Evolutionary conservation across 2,113 vertebrate genomes (phyloP), one percentile per base, ranked within the genome.

Genomic region (Notothenia coriiceps): DNA sequence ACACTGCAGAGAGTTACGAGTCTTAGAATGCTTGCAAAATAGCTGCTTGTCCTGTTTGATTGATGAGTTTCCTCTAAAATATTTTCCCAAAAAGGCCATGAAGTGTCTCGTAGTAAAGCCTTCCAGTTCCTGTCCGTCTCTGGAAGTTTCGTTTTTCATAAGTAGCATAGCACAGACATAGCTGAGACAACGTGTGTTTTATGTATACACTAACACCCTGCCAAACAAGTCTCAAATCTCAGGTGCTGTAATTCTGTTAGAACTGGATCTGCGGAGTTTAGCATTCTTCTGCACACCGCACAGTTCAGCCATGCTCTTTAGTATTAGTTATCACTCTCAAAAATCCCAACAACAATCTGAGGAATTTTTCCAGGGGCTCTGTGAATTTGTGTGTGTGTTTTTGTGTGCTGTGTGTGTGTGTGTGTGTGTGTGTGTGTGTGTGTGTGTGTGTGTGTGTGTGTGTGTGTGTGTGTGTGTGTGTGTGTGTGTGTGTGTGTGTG

Each of bases 341-440:
- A 92, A 83, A 86, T 89, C 88, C 85, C 62, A 79, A 64, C 72
- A 92, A 92, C 89, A 87, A 92, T 94, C 62, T 76, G 79, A 89
- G 82, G 91, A 92, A 94, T 94, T 93, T 91, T 77, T 93, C 87
- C 80, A 83, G 88, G 79, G 89, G 85, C 83, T 85, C 11, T 46
- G 62, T 54, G 17, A 65, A 25, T 70, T 51, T 29, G n/a, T n/a
- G n/a, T n/a, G n/a, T n/a, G n/a, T n/a, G n/a, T n/a, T n/a, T n/a
- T n/a, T n/a, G n/a, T n/a, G n/a, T n/a, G n/a, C n/a, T n/a, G n/a
- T n/a, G 29, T 73, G 56, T 69, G 13, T 69, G 64, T 29, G 29
- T 29, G 3, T 29, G 3, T 56, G 69, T 80, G 77, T 54, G 18
- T 51, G 6, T 43, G 20, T 62, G 20, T 62, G 61, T 76, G 66